Evolutionary conservation across 2,797 vertebrate genomes (phyloP).

Genomic region (Sphaeramia orbicularis): DNA sequence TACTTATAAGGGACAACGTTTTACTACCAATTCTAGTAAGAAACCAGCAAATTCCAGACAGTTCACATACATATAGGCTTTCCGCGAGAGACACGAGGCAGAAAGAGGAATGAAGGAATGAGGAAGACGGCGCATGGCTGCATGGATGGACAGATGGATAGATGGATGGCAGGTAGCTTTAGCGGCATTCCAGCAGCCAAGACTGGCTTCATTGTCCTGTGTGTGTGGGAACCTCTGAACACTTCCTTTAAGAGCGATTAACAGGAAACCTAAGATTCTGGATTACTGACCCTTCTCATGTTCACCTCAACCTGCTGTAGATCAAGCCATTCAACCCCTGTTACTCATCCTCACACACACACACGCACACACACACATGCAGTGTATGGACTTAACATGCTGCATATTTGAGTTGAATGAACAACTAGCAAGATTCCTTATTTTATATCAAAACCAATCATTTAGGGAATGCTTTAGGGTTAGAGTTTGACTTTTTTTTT

Average conservation of each 20-base stretch:
- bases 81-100: slow-evolving; percentile 16
- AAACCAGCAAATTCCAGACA: too few relatives aligned
- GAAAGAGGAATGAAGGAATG: slow-evolving; percentile 24
- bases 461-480: background rate
- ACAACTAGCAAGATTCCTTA: background rate
- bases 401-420: background rate
- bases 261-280: slow-evolving; percentile 83
- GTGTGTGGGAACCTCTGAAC: slow-evolving; percentile 90
- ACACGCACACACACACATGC: slow-evolving; percentile 12
- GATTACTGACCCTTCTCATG: slow-evolving; percentile 80
- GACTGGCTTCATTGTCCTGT: slow-evolving; percentile 86
- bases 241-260: slow-evolving; percentile 88
- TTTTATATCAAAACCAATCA: background rate
- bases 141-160: slow-evolving; percentile 52
- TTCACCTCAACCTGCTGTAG: slow-evolving; percentile 71
- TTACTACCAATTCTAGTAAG: too few relatives aligned
- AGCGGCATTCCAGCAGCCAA: slow-evolving; percentile 84
- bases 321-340: slow-evolving; percentile 52
- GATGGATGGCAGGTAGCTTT: slow-evolving; percentile 58
- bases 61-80: background rate
- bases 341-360: slow-evolving; percentile 33
- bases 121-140: slow-evolving; percentile 38
- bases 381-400: background rate
- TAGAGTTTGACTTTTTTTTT: background rate
- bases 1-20: too few relatives aligned